A percentile compares a stretch with the other conserved stretches of the same genome.
Evolutionary conservation across 2,113 vertebrate species (phyloP).

Genomic region (Megaceryle torquata): DNA sequence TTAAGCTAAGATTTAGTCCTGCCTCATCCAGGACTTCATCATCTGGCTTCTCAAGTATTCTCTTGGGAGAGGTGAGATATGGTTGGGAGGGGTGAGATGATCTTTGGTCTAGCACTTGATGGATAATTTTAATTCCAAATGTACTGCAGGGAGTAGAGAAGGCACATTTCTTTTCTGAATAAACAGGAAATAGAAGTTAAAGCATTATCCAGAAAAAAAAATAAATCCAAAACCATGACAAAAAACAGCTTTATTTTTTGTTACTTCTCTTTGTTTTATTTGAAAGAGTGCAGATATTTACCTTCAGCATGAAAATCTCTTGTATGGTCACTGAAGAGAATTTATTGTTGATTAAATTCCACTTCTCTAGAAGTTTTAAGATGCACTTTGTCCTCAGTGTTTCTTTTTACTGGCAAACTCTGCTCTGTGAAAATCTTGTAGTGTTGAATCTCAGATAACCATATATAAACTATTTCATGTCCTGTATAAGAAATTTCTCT

Average conservation of each 20-base stretch:
- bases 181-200: background rate
- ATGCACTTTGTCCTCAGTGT: background rate
- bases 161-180: background rate
- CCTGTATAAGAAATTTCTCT: background rate
- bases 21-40: background rate
- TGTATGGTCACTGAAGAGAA: background rate
- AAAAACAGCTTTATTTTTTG: rapidly evolving
- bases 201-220: background rate
- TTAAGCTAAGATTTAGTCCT: background rate
- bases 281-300: background rate
- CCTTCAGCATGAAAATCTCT: background rate
- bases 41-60: background rate
- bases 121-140: background rate
- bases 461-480: background rate
- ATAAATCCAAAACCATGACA: background rate
- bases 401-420: background rate
- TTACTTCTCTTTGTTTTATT: background rate
- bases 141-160: background rate
- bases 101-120: background rate
- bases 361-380: background rate
- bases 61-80: background rate
- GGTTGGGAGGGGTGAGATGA: background rate
- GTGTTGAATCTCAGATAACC: background rate
- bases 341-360: background rate
- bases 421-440: background rate